Evolutionary conservation across 1,140 invertebrate genomes (phyloP), one percentile per base, ranked within the genome.

Genomic region (Achroia grisella): DNA sequence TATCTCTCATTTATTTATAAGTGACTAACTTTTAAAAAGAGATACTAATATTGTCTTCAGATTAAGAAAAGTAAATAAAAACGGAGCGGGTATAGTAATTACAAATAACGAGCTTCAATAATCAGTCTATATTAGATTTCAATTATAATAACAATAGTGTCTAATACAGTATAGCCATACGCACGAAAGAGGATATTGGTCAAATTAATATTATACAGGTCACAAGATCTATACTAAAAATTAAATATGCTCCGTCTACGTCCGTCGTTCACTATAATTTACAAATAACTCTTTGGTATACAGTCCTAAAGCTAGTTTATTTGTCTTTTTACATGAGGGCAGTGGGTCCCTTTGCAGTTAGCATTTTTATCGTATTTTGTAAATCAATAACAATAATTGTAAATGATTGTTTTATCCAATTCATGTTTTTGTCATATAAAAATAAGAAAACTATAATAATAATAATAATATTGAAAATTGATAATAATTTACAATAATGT

Each of bases 251-350:
- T 55, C 67, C 61, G 39, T 56, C 66, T 76, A 77, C 59, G 45
- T 53, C 68, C 75, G 79, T 66, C 59, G 56, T 62, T 67, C 61
- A 64, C 52, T 75, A 71, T 71, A 79, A 77, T 78, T 67, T 84
- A 84, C 78, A 81, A 62, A 77, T 75, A 78, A 78, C 68, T 84
- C 80, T 84, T 84, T 84, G 80, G 80, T 84, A 81, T 78, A 78
- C 70, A 74, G 71, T 74, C 80, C 80, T 84, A 78, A 78, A 78
- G 71, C 76, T 82, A 84, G 56, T 49, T 56, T 70, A 64, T 71
- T 68, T 71, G 63, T 74, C 54, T 69, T 67, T 70, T 67, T 62
- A 65, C 45, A 52, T 62, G 53, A 63, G 58, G 52, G 54, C 55
- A 53, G 44, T 73, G 62, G 62, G 64, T 68, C 61, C 75, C 68